These are phyloP conservation scores for Drosophila ananassae DNA, from an alignment of 1,140 invertebrate species.

Conservation along the genomic window DNA sequence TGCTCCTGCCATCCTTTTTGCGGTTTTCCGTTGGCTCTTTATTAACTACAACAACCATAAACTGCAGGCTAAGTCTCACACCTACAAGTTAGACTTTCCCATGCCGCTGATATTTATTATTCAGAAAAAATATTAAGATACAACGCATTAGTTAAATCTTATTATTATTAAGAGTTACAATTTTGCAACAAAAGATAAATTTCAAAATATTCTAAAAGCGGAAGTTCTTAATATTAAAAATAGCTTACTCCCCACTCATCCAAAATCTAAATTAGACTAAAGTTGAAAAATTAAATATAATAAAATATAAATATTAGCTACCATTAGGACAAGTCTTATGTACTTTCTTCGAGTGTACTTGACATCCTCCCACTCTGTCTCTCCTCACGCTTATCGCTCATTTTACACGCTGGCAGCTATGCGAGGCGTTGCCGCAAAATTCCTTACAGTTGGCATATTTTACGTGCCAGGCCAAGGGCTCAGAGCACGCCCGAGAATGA, in stretches of 20 bases:
- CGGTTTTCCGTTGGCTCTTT: slow-evolving; percentile 64
- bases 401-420: slow-evolving; percentile 78
- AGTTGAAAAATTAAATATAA: too few species aligned
- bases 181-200: too few species aligned
- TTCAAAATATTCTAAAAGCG: too few species aligned
- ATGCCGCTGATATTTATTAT: neutral
- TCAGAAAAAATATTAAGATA: neutral
- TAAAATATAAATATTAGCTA: too few species aligned
- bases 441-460: slow-evolving; percentile 74
- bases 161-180: neutral
- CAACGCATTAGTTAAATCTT: neutral
- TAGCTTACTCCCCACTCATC: too few species aligned
- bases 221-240: too few species aligned
- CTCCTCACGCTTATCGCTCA: slow-evolving; percentile 69
- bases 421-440: slow-evolving; percentile 72
- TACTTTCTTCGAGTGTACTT: slow-evolving; percentile 12
- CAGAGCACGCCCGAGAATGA: slow-evolving; percentile 35
- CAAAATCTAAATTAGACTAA: too few species aligned
- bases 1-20: slow-evolving; percentile 27
- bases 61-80: slow-evolving; percentile 49
- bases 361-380: slow-evolving; percentile 4
- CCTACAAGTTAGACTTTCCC: neutral
- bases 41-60: slow-evolving; percentile 75
- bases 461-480: slow-evolving; percentile 63
- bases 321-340: too few species aligned